Evolutionary conservation across 2,888 invertebrate species (phyloP), one percentile per base, ranked within the genome.

Genomic region (Eilema caniola): DNA sequence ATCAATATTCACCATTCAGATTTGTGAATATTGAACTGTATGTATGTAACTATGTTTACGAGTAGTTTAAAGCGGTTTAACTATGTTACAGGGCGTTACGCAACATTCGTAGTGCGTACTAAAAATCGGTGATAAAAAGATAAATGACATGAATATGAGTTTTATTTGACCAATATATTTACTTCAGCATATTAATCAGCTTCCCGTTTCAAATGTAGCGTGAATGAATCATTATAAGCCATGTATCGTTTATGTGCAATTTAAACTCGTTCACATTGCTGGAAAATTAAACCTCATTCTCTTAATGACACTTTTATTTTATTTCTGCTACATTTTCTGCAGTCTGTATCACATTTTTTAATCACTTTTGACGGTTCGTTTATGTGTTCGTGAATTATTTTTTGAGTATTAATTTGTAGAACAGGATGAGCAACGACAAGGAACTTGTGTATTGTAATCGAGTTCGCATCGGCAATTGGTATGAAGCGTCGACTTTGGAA

Each of bases 381-480:
- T 53, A 56, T 23, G n/a, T 53, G 28, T 31, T 47, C 53, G 2
- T 59, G 57, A 47, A 64, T 23, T 28, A 65, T 23, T 66, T 66
- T 59, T 59, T 11, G 37, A 59, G 65, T n/a, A 14, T 14, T 65
- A 20, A 56, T 65, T 37, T 37, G 56, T 16, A 12, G 25, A 37
- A 89, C 86, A 91, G 89, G 75, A 74, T 78, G 67, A 88, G 90
- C 7, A 85, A 88, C 71, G 94, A 94, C 79, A 95, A 92, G 82
- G 92, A 89, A 25, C 92, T 94, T 71, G 89, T 92, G 74, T 95
- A 91, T 83, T 85, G 89, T 74, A 94, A 93, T 76, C 85, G 93
- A 68, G 94, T 94, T 25, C 93, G 86, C 47, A 82, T 93, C 10
- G 95, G 95, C 70, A 94, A 95, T 85, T 95, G 95, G 95, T 94